These are phyloP conservation scores for Diadema setosum DNA, from an alignment of 35 echinoderm and acorn worm species.

Conservation along the genomic window DNA sequence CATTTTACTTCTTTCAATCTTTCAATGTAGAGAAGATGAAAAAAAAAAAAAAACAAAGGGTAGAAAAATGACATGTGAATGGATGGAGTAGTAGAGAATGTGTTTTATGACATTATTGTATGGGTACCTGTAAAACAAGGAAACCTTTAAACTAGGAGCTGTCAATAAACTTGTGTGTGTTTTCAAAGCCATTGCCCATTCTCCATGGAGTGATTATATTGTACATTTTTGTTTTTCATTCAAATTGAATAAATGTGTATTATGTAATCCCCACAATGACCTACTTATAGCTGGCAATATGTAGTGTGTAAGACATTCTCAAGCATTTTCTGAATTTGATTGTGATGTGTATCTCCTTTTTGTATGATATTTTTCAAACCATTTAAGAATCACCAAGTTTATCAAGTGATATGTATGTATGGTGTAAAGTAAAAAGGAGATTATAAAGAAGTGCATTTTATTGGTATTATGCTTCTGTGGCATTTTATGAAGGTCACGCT, in stretches of 20 bases:
- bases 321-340: background rate
- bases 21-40: no score
- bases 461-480: slow-evolving; percentile 2
- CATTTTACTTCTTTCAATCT: no score
- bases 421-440: background rate
- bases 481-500: background rate
- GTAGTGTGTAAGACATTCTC: background rate
- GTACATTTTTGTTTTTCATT: slow-evolving; percentile 19
- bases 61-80: background rate
- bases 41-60: background rate
- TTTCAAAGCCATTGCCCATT: background rate
- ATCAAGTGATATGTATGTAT: background rate
- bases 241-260: slow-evolving; percentile 19
- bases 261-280: slow-evolving; percentile 4
- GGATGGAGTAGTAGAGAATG: no score
- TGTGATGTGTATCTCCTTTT: background rate
- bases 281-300: slow-evolving; percentile 26
- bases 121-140: background rate
- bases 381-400: background rate
- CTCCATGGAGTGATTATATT: background rate
- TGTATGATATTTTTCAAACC: slow-evolving; percentile 5
- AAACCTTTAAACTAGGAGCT: background rate
- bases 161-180: slow-evolving; percentile 6
- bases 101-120: no score
- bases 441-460: slow-evolving; percentile 21